Base-by-base conservation (phyloP, 2,797 vertebrate genomes). In the Anguilla marmorata region DNA sequence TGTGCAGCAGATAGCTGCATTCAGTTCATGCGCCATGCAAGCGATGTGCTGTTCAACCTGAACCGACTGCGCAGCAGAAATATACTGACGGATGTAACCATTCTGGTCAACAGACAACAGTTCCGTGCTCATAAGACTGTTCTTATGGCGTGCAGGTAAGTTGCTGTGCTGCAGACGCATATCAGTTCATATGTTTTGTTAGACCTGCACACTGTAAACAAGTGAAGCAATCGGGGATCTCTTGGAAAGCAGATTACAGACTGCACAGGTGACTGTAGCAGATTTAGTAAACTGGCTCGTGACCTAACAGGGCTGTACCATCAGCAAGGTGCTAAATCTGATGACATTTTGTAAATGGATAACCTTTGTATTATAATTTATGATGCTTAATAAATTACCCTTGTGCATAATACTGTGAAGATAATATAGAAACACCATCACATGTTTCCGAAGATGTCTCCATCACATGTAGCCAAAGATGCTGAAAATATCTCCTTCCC, bases 131-230 rank as follows among this genome's bases (percentile, higher is more conserved):
- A 99, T 94, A 99, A 99, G 95, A 99, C 98, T 0, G 98, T 99
- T 86, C 97, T 99, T 90, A 99, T 99, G 99, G 98, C 98, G 92
- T 99, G 99, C 97, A 99, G 99, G 99, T 99, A 92, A 93, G 94
- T 52, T 89, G 80, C 63, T 41, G 60, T 85, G 85, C 33, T 74
- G 89, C 84, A 45, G 11, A 0, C 79, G 4, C 50, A 37, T 79
- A 74, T 27, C 0, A 41, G 14, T 86, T 11, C 52, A n/a, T 45
- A 3, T 21, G 7, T 21, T 82, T 6, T 9, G 74, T 30, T 8
- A 5, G 30, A 27, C 9, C 6, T 19, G 37, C 16, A 21, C 21
- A 45, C 74, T 19, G 33, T 79, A 79, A 41, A 7, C 74, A n/a
- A 48, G 79, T 2, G 8, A 82, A 48, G 41, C 8, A 50, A 24